Conservation (phyloP, 2,888 invertebrate genomes). For the Ichneumoninae sp. region DNA sequence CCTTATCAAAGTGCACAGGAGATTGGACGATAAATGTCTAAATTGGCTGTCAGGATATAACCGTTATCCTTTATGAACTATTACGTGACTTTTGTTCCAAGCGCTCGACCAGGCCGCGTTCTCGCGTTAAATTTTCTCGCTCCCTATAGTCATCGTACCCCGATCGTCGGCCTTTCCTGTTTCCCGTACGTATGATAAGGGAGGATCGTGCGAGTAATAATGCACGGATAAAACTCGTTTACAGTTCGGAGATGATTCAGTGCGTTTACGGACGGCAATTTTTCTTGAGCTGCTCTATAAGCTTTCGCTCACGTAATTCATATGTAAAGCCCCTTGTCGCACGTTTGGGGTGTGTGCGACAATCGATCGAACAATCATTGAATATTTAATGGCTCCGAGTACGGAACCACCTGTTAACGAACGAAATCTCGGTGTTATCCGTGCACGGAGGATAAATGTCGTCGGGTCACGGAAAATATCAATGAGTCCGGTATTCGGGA, state of each 20-base stretch:
- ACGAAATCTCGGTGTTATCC: constrained; percentile 21
- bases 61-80: constrained; percentile 50
- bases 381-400: constrained; percentile 46
- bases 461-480: constrained; percentile 39
- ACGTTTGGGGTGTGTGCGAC: background rate
- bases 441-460: constrained; percentile 35
- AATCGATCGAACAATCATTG: constrained; percentile 49
- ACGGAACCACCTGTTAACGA: constrained; percentile 55
- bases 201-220: constrained; percentile 16
- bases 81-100: background rate
- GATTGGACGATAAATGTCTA: constrained; percentile 44
- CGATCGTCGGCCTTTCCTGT: background rate
- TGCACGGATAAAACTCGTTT: background rate
- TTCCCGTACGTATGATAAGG: constrained; percentile 17
- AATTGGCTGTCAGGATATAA: constrained; percentile 48
- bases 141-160: background rate
- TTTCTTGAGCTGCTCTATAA: constrained; percentile 13
- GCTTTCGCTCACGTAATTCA: constrained; percentile 15
- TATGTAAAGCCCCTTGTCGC: constrained; percentile 3
- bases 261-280: constrained; percentile 5
- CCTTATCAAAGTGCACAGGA: constrained; percentile 5
- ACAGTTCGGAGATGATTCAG: constrained; percentile 3
- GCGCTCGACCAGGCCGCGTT: background rate
- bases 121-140: constrained; percentile 1
- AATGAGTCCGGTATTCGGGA: constrained; percentile 20